phyloP scores from a whole-genome alignment of 1,140 invertebrate species.

The Diabrotica undecimpunctata region DNA sequence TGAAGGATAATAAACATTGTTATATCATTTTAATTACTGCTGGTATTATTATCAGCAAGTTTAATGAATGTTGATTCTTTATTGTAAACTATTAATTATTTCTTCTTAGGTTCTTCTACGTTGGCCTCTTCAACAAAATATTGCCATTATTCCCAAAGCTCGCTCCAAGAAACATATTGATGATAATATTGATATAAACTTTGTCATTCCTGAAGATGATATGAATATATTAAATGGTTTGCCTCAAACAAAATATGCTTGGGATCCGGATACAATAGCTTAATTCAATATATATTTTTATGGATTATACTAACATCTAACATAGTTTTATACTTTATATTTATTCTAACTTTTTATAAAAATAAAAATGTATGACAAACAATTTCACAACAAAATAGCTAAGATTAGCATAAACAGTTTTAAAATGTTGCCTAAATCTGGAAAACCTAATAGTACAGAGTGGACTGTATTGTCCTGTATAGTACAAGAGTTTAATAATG shows the following conservation, averaged over 20 bases:
- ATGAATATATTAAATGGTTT: constrained; percentile 58
- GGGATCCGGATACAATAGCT: constrained; percentile 60
- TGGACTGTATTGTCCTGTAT: constrained; percentile 83
- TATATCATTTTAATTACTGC: no score
- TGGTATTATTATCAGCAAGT: no score
- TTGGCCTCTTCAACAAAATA: constrained; percentile 65
- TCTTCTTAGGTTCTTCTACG: constrained; percentile 54
- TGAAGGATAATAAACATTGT: no score
- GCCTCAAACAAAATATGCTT: constrained; percentile 60
- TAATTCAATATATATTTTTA: constrained; percentile 19
- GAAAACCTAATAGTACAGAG: constrained; percentile 71
- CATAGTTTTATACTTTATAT: no score
- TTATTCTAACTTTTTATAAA: no score
- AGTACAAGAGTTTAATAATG: constrained; percentile 53
- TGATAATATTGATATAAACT: constrained; percentile 65
- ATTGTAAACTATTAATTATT: neutral
- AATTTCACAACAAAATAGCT: constrained; percentile 48
- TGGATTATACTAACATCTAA: neutral
- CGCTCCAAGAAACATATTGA: constrained; percentile 57
- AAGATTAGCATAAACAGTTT: constrained; percentile 60
- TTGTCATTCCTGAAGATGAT: constrained; percentile 55
- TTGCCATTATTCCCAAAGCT: constrained; percentile 71
- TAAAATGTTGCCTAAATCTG: constrained; percentile 67
- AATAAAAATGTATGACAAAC: no score
- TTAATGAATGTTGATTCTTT: neutral